phyloP scores from a whole-genome alignment of 2,113 vertebrate genomes.

The Petroica traversi region DNA sequence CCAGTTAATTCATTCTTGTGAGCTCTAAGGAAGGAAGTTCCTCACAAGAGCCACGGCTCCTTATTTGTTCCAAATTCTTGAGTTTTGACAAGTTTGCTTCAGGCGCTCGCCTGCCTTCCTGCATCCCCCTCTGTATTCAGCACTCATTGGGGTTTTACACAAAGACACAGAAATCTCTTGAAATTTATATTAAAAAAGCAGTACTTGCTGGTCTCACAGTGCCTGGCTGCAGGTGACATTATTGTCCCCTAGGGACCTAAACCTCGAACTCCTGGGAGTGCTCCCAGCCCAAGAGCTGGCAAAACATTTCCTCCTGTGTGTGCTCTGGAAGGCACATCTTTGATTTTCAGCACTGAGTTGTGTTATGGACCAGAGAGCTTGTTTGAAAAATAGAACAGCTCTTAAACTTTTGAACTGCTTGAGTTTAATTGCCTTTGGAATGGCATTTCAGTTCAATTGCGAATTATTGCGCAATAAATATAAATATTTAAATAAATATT shows the following conservation, averaged over 20 bases:
- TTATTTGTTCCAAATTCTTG: not conserved
- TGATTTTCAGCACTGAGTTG: not conserved
- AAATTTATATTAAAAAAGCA: not conserved
- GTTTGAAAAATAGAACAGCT: not conserved
- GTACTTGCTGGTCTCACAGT: not conserved
- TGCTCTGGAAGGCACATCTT: not conserved
- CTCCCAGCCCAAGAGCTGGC: not conserved
- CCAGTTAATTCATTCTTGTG: not conserved
- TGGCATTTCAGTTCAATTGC: not conserved
- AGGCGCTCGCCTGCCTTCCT: not conserved
- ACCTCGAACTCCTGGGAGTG: not conserved
- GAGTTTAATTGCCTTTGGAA: not conserved
- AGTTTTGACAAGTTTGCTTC: not conserved
- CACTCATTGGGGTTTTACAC: not conserved
- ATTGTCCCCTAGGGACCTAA: not conserved
- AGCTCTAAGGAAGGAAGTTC: not conserved
- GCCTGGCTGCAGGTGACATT: not conserved
- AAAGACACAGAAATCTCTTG: not conserved
- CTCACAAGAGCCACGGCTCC: not conserved
- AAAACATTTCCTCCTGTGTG: not conserved
- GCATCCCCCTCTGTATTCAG: not conserved
- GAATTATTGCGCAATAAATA: not conserved
- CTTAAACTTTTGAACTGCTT: not conserved
- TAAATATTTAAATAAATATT: not conserved
- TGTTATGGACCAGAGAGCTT: not conserved